Conservation (phyloP, 2,113 vertebrate genomes). For the Sinocyclocheilus anshuiensis region DNA sequence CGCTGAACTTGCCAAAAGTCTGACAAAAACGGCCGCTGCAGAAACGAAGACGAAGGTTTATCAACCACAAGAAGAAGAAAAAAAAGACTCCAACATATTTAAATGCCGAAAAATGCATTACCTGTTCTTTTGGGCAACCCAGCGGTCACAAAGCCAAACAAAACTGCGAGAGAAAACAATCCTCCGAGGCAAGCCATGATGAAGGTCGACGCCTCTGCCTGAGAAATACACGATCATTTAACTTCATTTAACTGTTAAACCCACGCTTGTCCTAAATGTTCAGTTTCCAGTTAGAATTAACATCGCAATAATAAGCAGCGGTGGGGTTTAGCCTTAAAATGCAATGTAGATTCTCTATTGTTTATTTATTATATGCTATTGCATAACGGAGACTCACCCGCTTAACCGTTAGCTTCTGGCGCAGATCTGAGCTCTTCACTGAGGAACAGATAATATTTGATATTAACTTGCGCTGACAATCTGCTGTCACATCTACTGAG, state of each 20-base stretch:
- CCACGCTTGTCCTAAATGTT: background rate
- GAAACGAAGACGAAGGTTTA: background rate
- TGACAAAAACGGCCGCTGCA: background rate
- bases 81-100: background rate
- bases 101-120: background rate
- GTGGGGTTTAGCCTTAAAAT: background rate
- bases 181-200: background rate
- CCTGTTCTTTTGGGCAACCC: background rate
- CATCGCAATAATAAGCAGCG: no score
- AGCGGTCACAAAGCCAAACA: conserved; percentile 14
- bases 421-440: background rate
- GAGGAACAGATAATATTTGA: background rate
- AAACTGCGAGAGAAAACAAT: background rate
- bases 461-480: background rate
- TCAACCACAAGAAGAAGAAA: background rate
- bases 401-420: background rate
- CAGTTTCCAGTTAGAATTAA: background rate
- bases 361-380: background rate
- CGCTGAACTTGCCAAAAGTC: background rate
- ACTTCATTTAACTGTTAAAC: no score
- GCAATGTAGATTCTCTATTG: background rate
- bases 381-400: background rate
- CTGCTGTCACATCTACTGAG: background rate
- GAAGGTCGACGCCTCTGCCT: background rate
- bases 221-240: background rate